phyloP scores from a whole-genome alignment of 2,113 vertebrate genomes.

The Clupea harengus region DNA sequence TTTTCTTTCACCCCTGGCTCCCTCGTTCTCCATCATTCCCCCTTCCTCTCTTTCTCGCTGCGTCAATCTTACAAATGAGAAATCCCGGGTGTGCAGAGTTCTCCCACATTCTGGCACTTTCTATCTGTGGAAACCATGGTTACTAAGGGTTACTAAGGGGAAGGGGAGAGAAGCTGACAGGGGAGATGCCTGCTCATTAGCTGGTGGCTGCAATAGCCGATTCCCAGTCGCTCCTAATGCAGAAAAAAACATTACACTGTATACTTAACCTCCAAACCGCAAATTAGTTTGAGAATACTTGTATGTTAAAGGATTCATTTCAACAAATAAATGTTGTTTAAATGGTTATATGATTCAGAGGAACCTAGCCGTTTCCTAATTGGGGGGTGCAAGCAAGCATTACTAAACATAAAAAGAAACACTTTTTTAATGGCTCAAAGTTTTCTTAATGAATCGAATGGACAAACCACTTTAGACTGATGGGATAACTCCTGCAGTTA shows the following conservation, averaged over 20 bases:
- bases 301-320: no score
- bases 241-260: neutral
- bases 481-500: neutral
- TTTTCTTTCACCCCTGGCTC: neutral
- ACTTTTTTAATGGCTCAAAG: neutral
- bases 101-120: constrained; percentile 14
- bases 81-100: constrained; percentile 1
- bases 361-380: neutral
- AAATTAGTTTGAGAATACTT: neutral
- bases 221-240: neutral
- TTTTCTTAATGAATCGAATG: neutral
- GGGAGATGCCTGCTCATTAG: constrained; percentile 13
- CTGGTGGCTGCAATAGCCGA: neutral
- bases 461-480: neutral
- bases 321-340: neutral
- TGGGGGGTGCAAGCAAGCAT: neutral
- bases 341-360: neutral
- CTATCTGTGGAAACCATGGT: constrained; percentile 3
- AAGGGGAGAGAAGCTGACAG: constrained; percentile 7
- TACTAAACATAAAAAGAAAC: neutral
- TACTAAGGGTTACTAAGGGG: constrained; percentile 16
- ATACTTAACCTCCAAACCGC: neutral
- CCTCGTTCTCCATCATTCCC: neutral
- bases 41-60: constrained; percentile 30
- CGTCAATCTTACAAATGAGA: constrained; percentile 38